Percentiles rank a stretch among this genome's conserved stretches.
Evolutionary conservation across 2,888 invertebrate genomes (phyloP).

Genomic region (Hofmannophila pseudospretella): DNA sequence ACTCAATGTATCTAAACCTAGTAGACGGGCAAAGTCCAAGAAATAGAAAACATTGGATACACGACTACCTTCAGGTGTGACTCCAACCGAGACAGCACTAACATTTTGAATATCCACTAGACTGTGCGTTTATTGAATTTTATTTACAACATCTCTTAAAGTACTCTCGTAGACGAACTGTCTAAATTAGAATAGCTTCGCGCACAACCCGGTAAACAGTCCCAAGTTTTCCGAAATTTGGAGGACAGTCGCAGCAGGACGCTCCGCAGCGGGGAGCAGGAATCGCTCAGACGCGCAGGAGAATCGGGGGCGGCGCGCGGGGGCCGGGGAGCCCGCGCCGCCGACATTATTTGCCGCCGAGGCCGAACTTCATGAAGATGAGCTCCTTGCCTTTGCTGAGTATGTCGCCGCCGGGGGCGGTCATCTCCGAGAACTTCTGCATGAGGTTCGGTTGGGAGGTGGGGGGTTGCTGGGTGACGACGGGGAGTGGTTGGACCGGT

Average conservation of each 20-base stretch:
- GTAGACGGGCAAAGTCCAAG: conserved; percentile 58
- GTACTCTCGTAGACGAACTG: conserved; percentile 40
- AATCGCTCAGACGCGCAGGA: conserved; percentile 13
- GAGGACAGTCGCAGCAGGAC: conserved; percentile 26
- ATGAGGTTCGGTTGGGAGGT: conserved; percentile 84
- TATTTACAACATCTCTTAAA: conserved; percentile 66
- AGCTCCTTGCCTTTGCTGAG: conserved; percentile 95
- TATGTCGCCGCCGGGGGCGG: conserved; percentile 92
- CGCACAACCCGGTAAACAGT: conserved; percentile 39
- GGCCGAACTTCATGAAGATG: conserved; percentile 95
- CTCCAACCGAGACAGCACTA: conserved; percentile 67
- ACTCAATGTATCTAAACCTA: conserved; percentile 54
- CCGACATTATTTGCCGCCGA: conserved; percentile 84
- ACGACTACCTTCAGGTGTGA: conserved; percentile 56
- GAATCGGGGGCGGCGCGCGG: conserved; percentile 12
- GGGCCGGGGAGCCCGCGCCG: conserved; percentile 43
- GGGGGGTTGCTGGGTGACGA: conserved; percentile 56
- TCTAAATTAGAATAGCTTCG: conserved; percentile 47
- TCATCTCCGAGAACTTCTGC: conserved; percentile 93
- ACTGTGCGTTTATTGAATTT: conserved; percentile 76
- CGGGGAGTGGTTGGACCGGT: conserved; percentile 57
- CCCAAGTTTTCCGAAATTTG: conserved; percentile 13
- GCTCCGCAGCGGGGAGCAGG: conserved; percentile 15
- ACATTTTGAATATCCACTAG: conserved; percentile 70
- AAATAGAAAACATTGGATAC: conserved; percentile 57